Evolutionary conservation across 2,797 vertebrate genomes (phyloP).

Genomic region (Graptemys geographica): DNA sequence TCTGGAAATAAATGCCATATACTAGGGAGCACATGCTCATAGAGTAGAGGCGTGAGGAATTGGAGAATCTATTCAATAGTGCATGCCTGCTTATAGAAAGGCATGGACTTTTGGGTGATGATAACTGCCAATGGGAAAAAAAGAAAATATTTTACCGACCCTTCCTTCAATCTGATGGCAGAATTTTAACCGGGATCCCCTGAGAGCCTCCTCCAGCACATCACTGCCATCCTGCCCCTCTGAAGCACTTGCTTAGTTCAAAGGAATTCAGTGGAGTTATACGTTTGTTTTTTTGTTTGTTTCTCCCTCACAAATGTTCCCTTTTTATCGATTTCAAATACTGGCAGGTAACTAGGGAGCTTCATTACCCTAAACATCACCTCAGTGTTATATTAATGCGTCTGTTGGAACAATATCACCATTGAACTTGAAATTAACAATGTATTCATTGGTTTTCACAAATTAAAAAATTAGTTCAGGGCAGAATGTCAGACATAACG

Average conservation of each 20-base stretch:
- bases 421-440: background rate
- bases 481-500: constrained; percentile 11
- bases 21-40: background rate
- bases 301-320: background rate
- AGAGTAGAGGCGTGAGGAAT: background rate
- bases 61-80: background rate
- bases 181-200: background rate
- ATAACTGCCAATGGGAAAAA: background rate
- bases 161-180: background rate
- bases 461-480: background rate
- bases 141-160: background rate
- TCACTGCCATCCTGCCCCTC: background rate
- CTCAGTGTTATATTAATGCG: background rate
- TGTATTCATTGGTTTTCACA: background rate
- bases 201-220: background rate
- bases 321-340: background rate
- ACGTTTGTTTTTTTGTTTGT: rapidly evolving
- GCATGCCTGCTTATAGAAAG: background rate
- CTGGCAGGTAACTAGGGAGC: background rate
- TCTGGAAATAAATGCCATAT: background rate
- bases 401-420: background rate
- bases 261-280: background rate
- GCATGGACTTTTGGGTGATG: background rate
- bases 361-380: background rate
- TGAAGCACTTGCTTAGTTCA: background rate